A percentile compares a stretch with the other conserved stretches of the same genome.
Evolutionary conservation across 2,797 vertebrate genomes (phyloP).

Genomic region (Tenualosa ilisha): DNA sequence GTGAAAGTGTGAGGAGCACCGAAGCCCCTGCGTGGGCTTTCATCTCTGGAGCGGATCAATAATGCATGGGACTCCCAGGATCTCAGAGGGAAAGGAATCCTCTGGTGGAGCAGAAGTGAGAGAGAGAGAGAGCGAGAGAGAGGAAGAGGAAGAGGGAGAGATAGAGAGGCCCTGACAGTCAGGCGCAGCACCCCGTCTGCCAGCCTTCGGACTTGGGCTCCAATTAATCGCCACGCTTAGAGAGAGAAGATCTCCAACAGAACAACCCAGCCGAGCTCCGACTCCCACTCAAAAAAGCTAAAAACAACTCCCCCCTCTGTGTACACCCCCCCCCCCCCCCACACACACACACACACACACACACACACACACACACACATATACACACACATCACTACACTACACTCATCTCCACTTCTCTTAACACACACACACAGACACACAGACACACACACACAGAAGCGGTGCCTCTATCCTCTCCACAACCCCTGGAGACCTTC

Average conservation of each 20-base stretch:
- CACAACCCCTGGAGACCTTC: conserved; percentile 71
- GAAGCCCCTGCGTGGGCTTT: conserved; percentile 65
- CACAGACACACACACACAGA: not conserved
- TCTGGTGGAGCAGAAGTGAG: conserved; percentile 54
- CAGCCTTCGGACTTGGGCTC: conserved; percentile 52
- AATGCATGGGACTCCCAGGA: conserved; percentile 80
- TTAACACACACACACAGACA: not conserved
- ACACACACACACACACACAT: not conserved
- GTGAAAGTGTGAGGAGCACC: conserved; percentile 47
- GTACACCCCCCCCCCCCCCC: not conserved
- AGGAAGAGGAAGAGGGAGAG: not conserved
- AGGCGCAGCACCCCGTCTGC: conserved; percentile 53
- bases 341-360: no score
- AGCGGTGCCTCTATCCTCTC: not conserved
- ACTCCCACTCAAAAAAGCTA: conserved; percentile 54
- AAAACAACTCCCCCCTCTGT: conserved; percentile 15
- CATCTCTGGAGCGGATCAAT: conserved; percentile 80
- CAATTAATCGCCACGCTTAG: conserved; percentile 76
- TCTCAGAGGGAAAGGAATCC: conserved; percentile 66
- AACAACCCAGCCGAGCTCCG: conserved; percentile 58
- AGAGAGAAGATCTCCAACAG: conserved; percentile 56
- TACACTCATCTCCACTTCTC: conserved; percentile 28
- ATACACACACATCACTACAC: no score
- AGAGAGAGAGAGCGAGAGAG: not conserved
- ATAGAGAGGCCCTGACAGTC: conserved; percentile 62